phyloP scores from a whole-genome alignment of 2,113 vertebrate genomes.

The Prolemur simus region DNA sequence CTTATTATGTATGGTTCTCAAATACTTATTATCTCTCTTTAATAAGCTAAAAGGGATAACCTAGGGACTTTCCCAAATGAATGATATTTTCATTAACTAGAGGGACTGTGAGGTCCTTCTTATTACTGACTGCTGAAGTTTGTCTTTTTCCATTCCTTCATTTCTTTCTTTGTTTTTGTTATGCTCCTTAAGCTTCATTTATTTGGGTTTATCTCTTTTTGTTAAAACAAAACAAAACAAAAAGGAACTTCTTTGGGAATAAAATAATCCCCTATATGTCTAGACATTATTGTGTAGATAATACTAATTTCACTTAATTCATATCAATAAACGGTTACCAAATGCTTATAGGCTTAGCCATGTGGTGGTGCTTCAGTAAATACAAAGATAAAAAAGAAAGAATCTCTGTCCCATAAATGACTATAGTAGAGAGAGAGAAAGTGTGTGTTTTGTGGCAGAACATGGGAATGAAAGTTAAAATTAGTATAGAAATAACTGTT shows the following conservation, averaged over 20 bases:
- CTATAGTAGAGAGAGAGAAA: not conserved
- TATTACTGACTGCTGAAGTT: not conserved
- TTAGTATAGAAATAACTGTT: not conserved
- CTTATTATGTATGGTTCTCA: not conserved
- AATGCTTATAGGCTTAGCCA: not conserved
- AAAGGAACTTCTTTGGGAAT: not conserved
- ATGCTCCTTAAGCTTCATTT: not conserved
- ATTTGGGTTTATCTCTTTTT: not conserved
- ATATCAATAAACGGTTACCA: not conserved
- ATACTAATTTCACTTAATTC: constrained; percentile 25
- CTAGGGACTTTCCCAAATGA: not conserved
- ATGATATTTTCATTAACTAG: not conserved
- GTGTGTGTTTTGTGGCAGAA: not conserved
- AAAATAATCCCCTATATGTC: not conserved
- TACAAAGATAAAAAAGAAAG: not conserved
- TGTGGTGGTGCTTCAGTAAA: not conserved
- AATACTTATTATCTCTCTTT: not conserved
- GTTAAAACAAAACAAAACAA: not conserved
- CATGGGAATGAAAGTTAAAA: not conserved
- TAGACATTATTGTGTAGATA: not conserved
- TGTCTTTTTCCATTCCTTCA: not conserved
- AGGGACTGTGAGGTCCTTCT: not conserved
- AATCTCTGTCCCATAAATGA: not conserved
- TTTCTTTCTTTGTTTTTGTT: not conserved
- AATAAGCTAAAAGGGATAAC: not conserved